Evolutionary conservation across 2,113 vertebrate species (phyloP).

Genomic region (Dicentrarchus labrax): DNA sequence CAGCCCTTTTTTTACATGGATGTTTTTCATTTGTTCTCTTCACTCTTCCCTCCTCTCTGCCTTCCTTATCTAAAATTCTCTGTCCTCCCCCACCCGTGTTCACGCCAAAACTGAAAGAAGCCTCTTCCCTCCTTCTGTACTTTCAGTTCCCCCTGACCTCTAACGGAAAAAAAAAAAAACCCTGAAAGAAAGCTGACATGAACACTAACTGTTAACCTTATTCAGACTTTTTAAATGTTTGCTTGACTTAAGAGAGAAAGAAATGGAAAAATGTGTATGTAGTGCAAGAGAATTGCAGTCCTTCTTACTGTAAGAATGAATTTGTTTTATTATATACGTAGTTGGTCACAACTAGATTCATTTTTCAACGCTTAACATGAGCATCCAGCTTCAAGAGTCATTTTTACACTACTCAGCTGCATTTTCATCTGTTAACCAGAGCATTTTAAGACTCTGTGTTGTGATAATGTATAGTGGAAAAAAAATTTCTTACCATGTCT

Average conservation of each 20-base stretch:
- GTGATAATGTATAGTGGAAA: constrained; percentile 81
- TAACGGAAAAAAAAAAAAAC: constrained; percentile 46
- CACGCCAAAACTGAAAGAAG: constrained; percentile 53
- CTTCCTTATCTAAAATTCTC: constrained; percentile 63
- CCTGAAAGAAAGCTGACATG: constrained; percentile 40
- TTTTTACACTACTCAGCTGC: constrained; percentile 72
- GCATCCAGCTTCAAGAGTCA: constrained; percentile 70
- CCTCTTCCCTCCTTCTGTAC: constrained; percentile 46
- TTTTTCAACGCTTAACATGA: constrained; percentile 73
- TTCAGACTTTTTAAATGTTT: constrained; percentile 72
- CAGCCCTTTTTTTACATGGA: constrained; percentile 67
- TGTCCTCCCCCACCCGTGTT: constrained; percentile 47
- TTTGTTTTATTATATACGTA: constrained; percentile 77
- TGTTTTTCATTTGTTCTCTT: constrained; percentile 74
- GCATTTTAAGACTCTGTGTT: constrained; percentile 80
- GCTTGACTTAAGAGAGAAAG: constrained; percentile 72
- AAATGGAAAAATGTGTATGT: constrained; percentile 66
- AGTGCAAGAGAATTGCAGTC: constrained; percentile 67
- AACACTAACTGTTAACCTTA: constrained; percentile 74
- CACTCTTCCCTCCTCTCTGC: constrained; percentile 63
- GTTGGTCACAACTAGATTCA: constrained; percentile 73
- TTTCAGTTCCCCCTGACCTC: constrained; percentile 43
- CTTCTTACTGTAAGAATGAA: constrained; percentile 73
- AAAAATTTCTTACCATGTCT: constrained; percentile 76
- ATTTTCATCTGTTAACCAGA: constrained; percentile 75